Evolutionary conservation across 1,140 invertebrate genomes (phyloP).

Genomic region (Apocrypta bakeri): DNA sequence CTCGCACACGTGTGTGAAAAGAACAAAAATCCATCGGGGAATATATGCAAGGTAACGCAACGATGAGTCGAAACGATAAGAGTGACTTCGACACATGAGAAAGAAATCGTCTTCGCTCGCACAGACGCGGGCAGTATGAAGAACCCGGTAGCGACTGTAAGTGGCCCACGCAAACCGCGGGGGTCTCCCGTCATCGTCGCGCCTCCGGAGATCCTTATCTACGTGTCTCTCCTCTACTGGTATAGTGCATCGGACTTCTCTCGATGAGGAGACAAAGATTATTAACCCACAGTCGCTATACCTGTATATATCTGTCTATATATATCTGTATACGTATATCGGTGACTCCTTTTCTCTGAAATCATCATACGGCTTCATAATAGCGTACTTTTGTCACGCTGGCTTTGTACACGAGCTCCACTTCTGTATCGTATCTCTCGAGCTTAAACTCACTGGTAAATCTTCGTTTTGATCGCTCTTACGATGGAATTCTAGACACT

Average conservation of each 20-base stretch:
- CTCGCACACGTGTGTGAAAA: neutral
- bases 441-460: neutral
- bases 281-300: too few species aligned
- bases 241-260: neutral
- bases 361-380: neutral
- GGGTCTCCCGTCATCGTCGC: conserved; percentile 5
- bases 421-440: neutral
- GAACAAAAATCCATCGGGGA: neutral
- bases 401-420: neutral
- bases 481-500: too few species aligned
- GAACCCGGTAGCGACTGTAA: conserved; percentile 9
- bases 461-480: too few species aligned
- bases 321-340: neutral
- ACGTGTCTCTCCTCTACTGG: neutral
- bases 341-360: neutral
- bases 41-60: neutral
- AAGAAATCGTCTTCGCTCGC: neutral
- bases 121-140: neutral
- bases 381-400: neutral
- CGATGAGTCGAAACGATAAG: neutral
- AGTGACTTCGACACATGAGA: neutral
- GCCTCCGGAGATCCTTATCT: neutral
- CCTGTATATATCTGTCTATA: neutral
- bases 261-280: neutral
- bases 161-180: neutral